Conservation (phyloP, 2,797 vertebrate genomes). For the Morelia viridis region DNA sequence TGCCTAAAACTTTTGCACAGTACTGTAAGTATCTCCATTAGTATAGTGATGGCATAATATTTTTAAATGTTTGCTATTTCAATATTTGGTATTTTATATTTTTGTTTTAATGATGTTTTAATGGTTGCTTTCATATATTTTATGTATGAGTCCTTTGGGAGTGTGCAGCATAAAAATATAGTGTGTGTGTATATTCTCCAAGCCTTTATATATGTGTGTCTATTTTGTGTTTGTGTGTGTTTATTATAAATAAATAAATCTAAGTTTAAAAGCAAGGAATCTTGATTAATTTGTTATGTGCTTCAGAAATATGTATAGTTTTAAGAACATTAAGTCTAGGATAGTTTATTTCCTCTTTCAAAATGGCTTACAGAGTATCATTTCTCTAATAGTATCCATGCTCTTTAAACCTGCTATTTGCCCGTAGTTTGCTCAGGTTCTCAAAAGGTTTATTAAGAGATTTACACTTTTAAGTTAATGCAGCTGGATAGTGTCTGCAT, state of each 20-base stretch:
- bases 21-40: not conserved
- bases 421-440: not conserved
- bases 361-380: not conserved
- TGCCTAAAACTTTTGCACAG: too few species aligned
- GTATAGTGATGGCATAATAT: not conserved
- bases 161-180: not conserved
- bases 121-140: not conserved
- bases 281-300: not conserved
- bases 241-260: not conserved
- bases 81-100: not conserved
- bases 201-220: not conserved
- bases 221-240: not conserved
- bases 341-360: not conserved
- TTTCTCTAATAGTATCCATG: not conserved
- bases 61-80: not conserved
- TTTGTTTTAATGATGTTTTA: not conserved
- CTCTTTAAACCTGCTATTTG: not conserved
- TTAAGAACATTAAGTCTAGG: not conserved
- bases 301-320: not conserved
- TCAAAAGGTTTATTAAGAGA: not conserved
- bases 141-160: not conserved
- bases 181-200: not conserved
- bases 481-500: not conserved
- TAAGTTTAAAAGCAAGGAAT: not conserved
- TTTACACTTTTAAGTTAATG: not conserved